These are phyloP conservation scores for Pantherophis guttatus DNA, from an alignment of 2,113 vertebrate species.

Conservation along the genomic window DNA sequence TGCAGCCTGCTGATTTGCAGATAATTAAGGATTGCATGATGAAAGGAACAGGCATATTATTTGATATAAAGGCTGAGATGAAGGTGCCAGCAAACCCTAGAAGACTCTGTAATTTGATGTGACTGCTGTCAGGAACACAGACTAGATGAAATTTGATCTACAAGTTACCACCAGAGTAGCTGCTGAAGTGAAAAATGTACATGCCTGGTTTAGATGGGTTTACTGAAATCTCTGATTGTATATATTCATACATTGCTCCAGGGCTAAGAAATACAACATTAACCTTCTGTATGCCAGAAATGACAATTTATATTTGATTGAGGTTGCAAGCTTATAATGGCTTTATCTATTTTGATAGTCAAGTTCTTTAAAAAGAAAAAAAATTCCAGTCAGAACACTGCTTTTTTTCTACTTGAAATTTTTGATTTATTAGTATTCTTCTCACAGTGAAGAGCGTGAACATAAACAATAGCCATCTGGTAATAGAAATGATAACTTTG, in stretches of 20 bases:
- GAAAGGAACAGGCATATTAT: constrained; percentile 63
- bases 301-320: constrained; percentile 37
- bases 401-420: constrained; percentile 8
- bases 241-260: constrained; percentile 43
- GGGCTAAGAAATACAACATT: constrained; percentile 31
- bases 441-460: neutral
- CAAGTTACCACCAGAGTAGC: constrained; percentile 43
- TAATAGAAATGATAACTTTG: constrained; percentile 31
- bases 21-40: constrained; percentile 68
- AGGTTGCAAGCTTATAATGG: constrained; percentile 12
- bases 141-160: constrained; percentile 56
- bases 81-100: constrained; percentile 60
- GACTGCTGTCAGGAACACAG: constrained; percentile 61
- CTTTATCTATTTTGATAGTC: constrained; percentile 27
- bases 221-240: constrained; percentile 47
- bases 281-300: constrained; percentile 50
- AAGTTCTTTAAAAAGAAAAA: constrained; percentile 3
- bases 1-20: constrained; percentile 60
- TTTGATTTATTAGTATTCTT: constrained; percentile 11
- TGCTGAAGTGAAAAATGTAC: constrained; percentile 59
- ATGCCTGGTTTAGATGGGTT: constrained; percentile 53
- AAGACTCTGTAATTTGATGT: constrained; percentile 64
- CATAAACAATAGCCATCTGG: constrained; percentile 20
- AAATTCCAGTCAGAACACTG: constrained; percentile 2
- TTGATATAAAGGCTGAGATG: constrained; percentile 64